These are phyloP conservation scores for Salvelinus fontinalis DNA, from an alignment of 2,113 vertebrate genomes.

Conservation along the genomic window DNA sequence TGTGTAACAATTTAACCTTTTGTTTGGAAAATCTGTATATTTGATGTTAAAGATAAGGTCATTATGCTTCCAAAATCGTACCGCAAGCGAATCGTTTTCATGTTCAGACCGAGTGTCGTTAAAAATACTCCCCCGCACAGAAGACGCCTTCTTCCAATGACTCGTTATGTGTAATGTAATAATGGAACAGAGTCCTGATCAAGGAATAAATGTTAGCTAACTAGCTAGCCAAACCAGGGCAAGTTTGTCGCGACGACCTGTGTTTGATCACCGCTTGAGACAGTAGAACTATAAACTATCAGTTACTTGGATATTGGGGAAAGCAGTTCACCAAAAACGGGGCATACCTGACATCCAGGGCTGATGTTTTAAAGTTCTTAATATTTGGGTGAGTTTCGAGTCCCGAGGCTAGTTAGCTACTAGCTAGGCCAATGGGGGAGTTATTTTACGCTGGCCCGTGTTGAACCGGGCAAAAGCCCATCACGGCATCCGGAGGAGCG, in stretches of 20 bases:
- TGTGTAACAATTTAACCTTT: too few species aligned
- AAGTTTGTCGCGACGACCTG: background rate
- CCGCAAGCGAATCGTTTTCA: too few species aligned
- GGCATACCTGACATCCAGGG: slow-evolving; percentile 20
- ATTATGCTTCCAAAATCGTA: too few species aligned
- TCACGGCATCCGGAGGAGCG: slow-evolving; percentile 8
- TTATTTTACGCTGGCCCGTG: too few species aligned
- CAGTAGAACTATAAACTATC: too few species aligned
- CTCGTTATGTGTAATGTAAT: too few species aligned
- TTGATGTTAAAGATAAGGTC: too few species aligned
- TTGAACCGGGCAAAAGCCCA: slow-evolving; percentile 2
- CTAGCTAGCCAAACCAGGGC: background rate
- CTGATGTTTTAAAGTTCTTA: slow-evolving; percentile 14
- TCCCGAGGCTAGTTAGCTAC: slow-evolving; percentile 56
- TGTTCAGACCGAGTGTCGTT: too few species aligned
- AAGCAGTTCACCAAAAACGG: background rate
- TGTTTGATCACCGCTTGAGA: background rate
- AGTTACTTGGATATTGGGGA: background rate
- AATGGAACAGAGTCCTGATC: too few species aligned
- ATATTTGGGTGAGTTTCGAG: slow-evolving; percentile 28
- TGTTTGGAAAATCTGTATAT: background rate
- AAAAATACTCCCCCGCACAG: too few species aligned
- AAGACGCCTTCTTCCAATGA: too few species aligned
- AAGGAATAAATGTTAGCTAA: too few species aligned
- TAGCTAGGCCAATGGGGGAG: slow-evolving; percentile 59